These are phyloP conservation scores for Trissolcus brochymenae DNA, from an alignment of 2,888 invertebrate genomes.

Conservation along the genomic window DNA sequence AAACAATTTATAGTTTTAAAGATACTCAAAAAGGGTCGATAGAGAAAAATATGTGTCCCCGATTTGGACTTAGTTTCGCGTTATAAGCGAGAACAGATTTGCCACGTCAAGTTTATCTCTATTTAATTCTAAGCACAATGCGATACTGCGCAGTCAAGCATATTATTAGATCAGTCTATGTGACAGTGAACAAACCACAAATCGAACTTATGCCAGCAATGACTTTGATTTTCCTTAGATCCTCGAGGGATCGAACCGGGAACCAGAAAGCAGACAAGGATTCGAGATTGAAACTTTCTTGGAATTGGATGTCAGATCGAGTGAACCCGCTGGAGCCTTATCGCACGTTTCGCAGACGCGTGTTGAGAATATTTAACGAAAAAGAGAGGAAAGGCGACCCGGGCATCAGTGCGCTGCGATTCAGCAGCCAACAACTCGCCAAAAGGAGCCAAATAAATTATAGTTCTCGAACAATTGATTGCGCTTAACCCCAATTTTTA, in stretches of 20 bases:
- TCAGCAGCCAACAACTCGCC: constrained; percentile 28
- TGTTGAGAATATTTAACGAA: constrained; percentile 68
- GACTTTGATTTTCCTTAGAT: constrained; percentile 66
- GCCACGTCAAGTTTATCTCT: constrained; percentile 19
- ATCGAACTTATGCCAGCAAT: constrained; percentile 61
- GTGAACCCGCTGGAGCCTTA: constrained; percentile 64
- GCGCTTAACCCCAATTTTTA: constrained; percentile 50
- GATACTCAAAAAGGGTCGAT: neutral
- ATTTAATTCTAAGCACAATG: constrained; percentile 45
- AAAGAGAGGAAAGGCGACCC: constrained; percentile 55
- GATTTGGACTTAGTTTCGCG: neutral
- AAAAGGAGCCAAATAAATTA: constrained; percentile 49
- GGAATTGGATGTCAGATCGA: constrained; percentile 71
- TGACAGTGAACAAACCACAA: constrained; percentile 60
- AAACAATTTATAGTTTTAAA: constrained; percentile 20
- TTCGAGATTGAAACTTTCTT: constrained; percentile 71
- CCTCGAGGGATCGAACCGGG: constrained; percentile 61
- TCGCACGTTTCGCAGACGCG: constrained; percentile 66
- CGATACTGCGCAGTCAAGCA: constrained; percentile 51
- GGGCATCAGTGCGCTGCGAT: constrained; percentile 35
- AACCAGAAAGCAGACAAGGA: constrained; percentile 60
- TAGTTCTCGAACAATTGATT: constrained; percentile 54
- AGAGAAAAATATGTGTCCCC: neutral
- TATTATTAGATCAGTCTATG: constrained; percentile 59
- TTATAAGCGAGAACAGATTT: constrained; percentile 2